These are phyloP conservation scores for Danaus melanippus DNA, from an alignment of 1,140 invertebrate genomes.

Conservation along the genomic window DNA sequence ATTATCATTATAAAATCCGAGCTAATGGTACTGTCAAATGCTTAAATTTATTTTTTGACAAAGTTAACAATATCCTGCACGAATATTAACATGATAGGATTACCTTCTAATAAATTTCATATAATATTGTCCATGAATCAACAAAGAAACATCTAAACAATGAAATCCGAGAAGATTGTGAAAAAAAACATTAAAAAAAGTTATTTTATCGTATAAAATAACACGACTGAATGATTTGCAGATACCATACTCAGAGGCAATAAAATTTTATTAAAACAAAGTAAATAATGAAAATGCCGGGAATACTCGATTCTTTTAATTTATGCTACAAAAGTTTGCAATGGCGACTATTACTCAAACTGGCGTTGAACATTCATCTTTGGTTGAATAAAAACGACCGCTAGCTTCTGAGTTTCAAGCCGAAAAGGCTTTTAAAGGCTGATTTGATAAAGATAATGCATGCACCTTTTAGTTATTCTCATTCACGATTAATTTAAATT, in stretches of 20 bases:
- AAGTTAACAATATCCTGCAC: neutral
- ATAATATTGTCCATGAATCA: constrained; percentile 4
- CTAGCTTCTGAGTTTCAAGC: constrained; percentile 3
- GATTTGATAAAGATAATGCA: too few relatives aligned
- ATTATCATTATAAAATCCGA: constrained; percentile 36
- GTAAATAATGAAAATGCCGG: constrained; percentile 26
- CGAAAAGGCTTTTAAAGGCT: too few relatives aligned
- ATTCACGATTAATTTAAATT: too few relatives aligned
- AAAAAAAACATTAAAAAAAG: constrained; percentile 5
- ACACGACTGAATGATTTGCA: constrained; percentile 22
- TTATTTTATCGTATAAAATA: constrained; percentile 4
- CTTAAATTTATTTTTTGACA: constrained; percentile 1
- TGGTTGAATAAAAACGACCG: constrained; percentile 18
- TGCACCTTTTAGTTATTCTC: too few relatives aligned
- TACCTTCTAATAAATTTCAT: constrained; percentile 2
- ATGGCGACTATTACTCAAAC: constrained; percentile 23
- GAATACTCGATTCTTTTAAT: constrained; percentile 20
- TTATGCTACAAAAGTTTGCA: constrained; percentile 21
- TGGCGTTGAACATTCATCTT: constrained; percentile 23
- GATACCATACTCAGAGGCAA: constrained; percentile 15
- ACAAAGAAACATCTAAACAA: too few relatives aligned
- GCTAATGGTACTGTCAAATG: constrained; percentile 13
- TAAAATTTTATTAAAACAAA: constrained; percentile 32
- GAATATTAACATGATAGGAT: neutral
- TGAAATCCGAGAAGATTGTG: too few relatives aligned